phyloP scores from a whole-genome alignment of 2,888 invertebrate genomes.

The Pristionchus mayeri region DNA sequence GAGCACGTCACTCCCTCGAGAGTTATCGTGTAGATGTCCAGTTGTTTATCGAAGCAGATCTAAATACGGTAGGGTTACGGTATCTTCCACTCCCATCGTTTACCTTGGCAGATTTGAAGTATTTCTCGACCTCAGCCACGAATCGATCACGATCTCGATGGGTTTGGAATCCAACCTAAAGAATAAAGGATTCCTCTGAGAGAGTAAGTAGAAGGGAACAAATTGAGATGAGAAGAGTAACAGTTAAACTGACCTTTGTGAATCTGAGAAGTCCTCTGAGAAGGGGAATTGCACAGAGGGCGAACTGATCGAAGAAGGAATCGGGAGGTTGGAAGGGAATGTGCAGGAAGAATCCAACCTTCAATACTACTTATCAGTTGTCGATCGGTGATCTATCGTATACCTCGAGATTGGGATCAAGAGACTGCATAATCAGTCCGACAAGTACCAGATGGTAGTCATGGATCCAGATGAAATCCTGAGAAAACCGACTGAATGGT shows the following conservation, averaged over 20 bases:
- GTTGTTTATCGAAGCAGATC: conserved; percentile 33
- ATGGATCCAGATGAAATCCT: conserved; percentile 91
- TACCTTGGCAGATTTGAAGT: conserved; percentile 66
- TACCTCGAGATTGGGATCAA: conserved; percentile 73
- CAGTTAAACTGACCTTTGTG: conserved; percentile 86
- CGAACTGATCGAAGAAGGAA: conserved; percentile 81
- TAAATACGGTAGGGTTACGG: not conserved
- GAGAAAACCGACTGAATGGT: conserved; percentile 34
- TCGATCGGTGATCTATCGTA: not conserved
- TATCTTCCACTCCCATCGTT: not conserved
- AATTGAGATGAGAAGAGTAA: not conserved
- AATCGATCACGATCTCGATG: conserved; percentile 73
- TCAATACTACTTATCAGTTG: not conserved
- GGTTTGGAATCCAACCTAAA: conserved; percentile 75
- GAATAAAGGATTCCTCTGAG: too few species aligned
- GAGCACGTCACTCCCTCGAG: conserved; percentile 44
- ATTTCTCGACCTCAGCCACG: conserved; percentile 68
- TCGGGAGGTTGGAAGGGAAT: conserved; percentile 96
- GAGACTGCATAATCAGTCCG: conserved; percentile 90
- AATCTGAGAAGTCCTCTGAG: conserved; percentile 91
- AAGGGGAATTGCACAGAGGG: conserved; percentile 81
- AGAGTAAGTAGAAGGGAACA: too few species aligned
- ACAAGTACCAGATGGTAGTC: conserved; percentile 94
- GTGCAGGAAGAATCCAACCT: conserved; percentile 90
- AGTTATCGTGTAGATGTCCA: conserved; percentile 50